Evolutionary conservation across 2,113 vertebrate genomes (phyloP), one percentile per base, ranked within the genome.

Genomic region (Melospiza georgiana): DNA sequence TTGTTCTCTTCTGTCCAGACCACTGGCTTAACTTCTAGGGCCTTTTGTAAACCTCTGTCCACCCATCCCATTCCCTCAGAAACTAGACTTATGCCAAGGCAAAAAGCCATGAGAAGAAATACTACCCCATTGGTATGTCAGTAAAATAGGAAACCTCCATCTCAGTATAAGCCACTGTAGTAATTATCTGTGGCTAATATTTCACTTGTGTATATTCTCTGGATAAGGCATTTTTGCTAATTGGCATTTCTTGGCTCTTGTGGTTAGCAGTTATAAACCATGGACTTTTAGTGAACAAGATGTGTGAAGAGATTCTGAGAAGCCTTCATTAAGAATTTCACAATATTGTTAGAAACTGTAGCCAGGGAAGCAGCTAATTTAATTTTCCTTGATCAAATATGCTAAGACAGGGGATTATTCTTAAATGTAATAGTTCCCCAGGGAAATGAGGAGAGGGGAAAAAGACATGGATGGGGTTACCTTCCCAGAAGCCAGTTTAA

Each of bases 301-400:
- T 75, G 35, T 72, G 75, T 84, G 58, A 94, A 95, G 83, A 54
- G n/a, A 51, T 66, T 73, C 35, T 86, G 24, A 81, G 33, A 44
- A 89, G 30, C 52, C 39, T 91, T 87, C 68, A 63, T 90, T 66
- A 77, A 71, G 55, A 41, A 69, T 94, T 96, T 96, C 55, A 22
- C 73, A 75, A 35, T 66, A 89, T 91, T 18, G 39, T 68, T 51
- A 44, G 61, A 39, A 77, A 66, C 80, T 68, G 67, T 76, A 94
- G 72, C 25, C 52, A 88, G 31, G 52, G 75, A 92, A 90, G n/a
- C 11, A 86, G 57, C 30, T 94, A 92, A 97, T 96, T 96, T 68
- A 87, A 57, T 95, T 93, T 96, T 89, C 61, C 72, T 67, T 89
- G 52, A 77, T 81, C 68, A 91, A 91, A 72, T 90, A 89, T 54